Evolutionary conservation across 2,113 vertebrate species (phyloP).

Genomic region (Pogona vitticeps): DNA sequence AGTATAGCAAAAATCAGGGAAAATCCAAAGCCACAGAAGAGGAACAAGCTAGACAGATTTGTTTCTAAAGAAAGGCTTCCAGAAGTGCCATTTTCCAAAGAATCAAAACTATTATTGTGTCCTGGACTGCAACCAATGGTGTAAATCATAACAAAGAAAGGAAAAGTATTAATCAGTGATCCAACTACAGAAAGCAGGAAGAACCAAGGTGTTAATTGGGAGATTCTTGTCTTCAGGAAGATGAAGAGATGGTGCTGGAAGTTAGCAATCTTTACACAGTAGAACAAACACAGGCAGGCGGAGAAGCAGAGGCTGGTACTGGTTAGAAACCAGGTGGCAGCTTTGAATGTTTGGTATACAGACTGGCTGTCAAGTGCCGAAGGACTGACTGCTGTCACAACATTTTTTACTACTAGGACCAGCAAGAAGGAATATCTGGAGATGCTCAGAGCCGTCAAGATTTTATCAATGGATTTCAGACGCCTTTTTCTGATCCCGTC

Average conservation of each 20-base stretch:
- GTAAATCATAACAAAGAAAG: rapidly evolving
- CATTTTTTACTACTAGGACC: rapidly evolving
- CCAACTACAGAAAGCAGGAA: constrained; percentile 21
- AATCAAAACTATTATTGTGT: rapidly evolving
- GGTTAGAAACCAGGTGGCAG: not conserved
- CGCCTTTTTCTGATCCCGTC: constrained; percentile 3
- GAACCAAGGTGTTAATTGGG: constrained; percentile 10
- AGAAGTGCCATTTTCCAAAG: rapidly evolving
- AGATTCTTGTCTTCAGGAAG: constrained; percentile 45
- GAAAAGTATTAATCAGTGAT: rapidly evolving
- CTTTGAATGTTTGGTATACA: rapidly evolving
- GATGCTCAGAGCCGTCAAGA: constrained; percentile 30
- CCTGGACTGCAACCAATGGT: rapidly evolving
- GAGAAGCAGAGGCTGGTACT: not conserved
- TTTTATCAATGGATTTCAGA: constrained; percentile 49
- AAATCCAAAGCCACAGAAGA: rapidly evolving
- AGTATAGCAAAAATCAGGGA: not conserved
- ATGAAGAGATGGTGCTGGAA: constrained; percentile 25
- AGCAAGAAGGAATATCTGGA: constrained; percentile 16
- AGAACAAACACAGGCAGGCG: constrained; percentile 28
- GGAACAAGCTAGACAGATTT: not conserved
- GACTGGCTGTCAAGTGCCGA: rapidly evolving
- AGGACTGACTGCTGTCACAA: rapidly evolving
- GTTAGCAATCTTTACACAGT: constrained; percentile 52
- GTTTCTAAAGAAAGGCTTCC: rapidly evolving